These are phyloP conservation scores for Albula glossodonta DNA, from an alignment of 2,113 vertebrate genomes.

Conservation along the genomic window DNA sequence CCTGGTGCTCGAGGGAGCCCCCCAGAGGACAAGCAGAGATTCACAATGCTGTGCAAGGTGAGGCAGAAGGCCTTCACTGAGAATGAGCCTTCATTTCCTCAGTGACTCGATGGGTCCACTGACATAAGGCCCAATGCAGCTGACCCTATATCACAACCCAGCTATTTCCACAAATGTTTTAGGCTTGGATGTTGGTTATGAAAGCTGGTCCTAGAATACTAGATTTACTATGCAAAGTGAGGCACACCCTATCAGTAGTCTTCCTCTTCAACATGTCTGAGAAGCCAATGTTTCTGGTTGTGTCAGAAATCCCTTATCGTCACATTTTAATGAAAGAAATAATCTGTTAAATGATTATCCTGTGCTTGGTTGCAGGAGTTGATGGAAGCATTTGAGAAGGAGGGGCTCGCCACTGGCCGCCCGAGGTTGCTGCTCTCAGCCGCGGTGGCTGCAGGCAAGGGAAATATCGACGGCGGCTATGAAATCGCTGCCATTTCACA, in stretches of 20 bases:
- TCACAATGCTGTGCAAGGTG: conserved; percentile 73
- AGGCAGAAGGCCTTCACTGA: conserved; percentile 19
- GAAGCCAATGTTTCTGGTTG: background rate
- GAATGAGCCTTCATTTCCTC: too few relatives aligned
- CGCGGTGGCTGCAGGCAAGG: conserved; percentile 67
- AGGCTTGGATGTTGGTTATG: too few relatives aligned
- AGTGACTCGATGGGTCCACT: too few relatives aligned
- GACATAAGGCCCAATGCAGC: too few relatives aligned
- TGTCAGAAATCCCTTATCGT: background rate
- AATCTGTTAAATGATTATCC: background rate
- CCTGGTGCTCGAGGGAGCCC: conserved; percentile 72
- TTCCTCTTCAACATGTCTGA: too few relatives aligned
- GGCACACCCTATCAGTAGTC: too few relatives aligned
- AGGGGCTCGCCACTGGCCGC: conserved; percentile 49
- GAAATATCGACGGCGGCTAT: conserved; percentile 63
- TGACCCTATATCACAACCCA: too few relatives aligned
- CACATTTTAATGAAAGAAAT: background rate
- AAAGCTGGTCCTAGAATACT: too few relatives aligned
- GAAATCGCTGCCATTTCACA: conserved; percentile 63
- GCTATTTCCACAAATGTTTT: too few relatives aligned
- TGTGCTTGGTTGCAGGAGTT: conserved; percentile 61
- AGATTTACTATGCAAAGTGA: background rate
- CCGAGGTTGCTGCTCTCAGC: conserved; percentile 67
- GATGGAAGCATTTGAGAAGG: conserved; percentile 61
- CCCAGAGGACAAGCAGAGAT: conserved; percentile 68